Evolutionary conservation across 2,113 vertebrate genomes (phyloP), one percentile per base, ranked within the genome.

Genomic region (Rynchops niger): DNA sequence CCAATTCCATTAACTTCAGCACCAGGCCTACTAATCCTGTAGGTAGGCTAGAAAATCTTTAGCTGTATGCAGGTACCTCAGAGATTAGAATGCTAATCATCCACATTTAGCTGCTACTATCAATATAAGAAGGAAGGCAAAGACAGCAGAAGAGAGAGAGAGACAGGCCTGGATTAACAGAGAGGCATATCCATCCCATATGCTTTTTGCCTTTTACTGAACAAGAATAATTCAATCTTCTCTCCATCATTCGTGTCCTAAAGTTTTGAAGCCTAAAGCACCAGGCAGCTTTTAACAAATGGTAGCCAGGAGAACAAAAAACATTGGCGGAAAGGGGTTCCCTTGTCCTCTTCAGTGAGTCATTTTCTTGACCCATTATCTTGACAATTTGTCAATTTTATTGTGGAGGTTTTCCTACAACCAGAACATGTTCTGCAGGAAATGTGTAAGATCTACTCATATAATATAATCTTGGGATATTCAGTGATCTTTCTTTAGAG

Each of bases 81-180:
- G 69, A 91, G 80, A 86, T 95, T 88, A 79, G 67, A 30, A 93
- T 56, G 56, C 15, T 88, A 86, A 96, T 86, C 72, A 81, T 52
- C 62, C 76, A 55, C 42, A 71, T 83, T 80, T 71, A 86, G 30
- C 88, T 84, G 61, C 88, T 82, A 9, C 43, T 74, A 34, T 83
- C 90, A 71, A 5, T 49, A 36, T 40, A 70, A 83, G 80, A 92
- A 71, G 43, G 52, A 58, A 74, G 34, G 67, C 36, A 91, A 82
- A 85, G 83, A 74, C 40, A 72, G 40, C 43, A 86, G 52, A 74
- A 70, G 34, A 91, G 58, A 77, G 9, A 71, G n/a, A 66, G 26
- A 67, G 45, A 61, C 32, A 59, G 27, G 14, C 22, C 70, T 79
- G 47, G 49, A 73, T 55, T 86, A 65, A 69, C 3, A 25, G 20